A percentile compares a stretch with the other conserved stretches of the same genome.
Conservation (phyloP, 2,888 invertebrate genomes). For the Apoda limacodes region DNA sequence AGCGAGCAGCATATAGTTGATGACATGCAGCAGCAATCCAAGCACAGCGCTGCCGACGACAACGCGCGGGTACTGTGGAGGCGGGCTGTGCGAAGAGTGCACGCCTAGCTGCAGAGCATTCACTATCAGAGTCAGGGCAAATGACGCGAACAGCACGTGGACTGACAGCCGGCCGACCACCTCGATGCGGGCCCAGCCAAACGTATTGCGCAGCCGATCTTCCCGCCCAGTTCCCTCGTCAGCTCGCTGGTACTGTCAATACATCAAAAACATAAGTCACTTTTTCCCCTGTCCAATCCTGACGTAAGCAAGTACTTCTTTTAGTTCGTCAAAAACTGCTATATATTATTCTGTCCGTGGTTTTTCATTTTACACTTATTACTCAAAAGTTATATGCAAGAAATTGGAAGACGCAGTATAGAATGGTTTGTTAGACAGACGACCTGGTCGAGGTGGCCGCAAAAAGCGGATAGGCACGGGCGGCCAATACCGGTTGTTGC, state of each 20-base stretch:
- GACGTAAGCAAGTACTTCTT: too few species aligned
- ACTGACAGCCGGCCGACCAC: constrained; percentile 86
- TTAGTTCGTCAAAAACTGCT: too few species aligned
- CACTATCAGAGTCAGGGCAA: constrained; percentile 83
- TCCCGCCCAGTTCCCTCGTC: constrained; percentile 68
- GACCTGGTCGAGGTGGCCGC: too few species aligned
- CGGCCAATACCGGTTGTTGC: too few species aligned
- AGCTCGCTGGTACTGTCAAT: constrained; percentile 49
- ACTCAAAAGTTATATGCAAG: too few species aligned
- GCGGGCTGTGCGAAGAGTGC: constrained; percentile 69
- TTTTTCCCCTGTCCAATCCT: too few species aligned
- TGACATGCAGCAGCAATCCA: constrained; percentile 79
- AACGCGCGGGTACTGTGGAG: constrained; percentile 72
- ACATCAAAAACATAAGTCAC: too few species aligned
- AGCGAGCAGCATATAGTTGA: constrained; percentile 85
- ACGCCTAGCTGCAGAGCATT: constrained; percentile 85
- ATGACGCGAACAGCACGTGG: constrained; percentile 84
- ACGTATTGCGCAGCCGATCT: constrained; percentile 85
- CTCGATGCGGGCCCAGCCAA: constrained; percentile 93
- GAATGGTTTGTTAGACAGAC: too few species aligned
- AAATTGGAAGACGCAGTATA: too few species aligned
- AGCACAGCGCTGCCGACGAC: constrained; percentile 83
- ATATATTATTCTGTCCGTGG: too few species aligned
- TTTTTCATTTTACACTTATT: too few species aligned
- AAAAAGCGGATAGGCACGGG: too few species aligned